Base-by-base conservation (phyloP, 37 sponge, comb jelly and placozoan species). In the Geodia barretti region DNA sequence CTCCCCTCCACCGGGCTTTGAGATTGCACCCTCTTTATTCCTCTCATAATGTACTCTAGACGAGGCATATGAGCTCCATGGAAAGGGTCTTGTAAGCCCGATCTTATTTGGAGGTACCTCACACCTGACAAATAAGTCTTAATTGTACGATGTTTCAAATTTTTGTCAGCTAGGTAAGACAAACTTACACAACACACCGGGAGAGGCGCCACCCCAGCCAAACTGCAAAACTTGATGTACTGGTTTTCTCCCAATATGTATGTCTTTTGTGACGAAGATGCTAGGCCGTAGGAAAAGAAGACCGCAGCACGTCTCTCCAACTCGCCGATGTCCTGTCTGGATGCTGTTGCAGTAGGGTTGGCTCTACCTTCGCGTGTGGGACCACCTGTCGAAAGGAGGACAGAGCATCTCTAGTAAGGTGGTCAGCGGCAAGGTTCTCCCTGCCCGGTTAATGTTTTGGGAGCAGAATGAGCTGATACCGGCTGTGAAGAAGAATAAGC, bases 121-220 rank as follows among this genome's bases (percentile, higher is more conserved):
- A 88, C 78, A 8, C 62, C 89, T 36, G 89, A 73, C 58, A 88
- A 39, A 30, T 88, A 88, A 3, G 39, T 40, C 54, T 88, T 88
- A 21, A 88, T 82, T 28, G 74, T 82, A 1, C 67, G 39, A 33
- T 72, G 73, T 31, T 39, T 39, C 3, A 83, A 66, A 42, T 66
- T 73, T 29, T 82, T 28, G 0, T n/a, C 39, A 4, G 78, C 77
- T 37, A 88, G 74, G 39, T 43, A 60, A 26, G 88, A 31, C 14
- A 65, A 63, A 81, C 70, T 80, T 24, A 41, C 1, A 21, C 39
- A 38, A 11, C 79, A 38, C 20, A 43, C 30, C 8, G 63, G 63
- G n/a, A n/a, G n/a, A n/a, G n/a, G n/a, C n/a, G n/a, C n/a, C n/a
- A n/a, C n/a, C n/a, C n/a, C n/a, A n/a, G n/a, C n/a, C n/a, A n/a